Conservation (phyloP, 2,113 vertebrate genomes). For the Ceyx cyanopectus region DNA sequence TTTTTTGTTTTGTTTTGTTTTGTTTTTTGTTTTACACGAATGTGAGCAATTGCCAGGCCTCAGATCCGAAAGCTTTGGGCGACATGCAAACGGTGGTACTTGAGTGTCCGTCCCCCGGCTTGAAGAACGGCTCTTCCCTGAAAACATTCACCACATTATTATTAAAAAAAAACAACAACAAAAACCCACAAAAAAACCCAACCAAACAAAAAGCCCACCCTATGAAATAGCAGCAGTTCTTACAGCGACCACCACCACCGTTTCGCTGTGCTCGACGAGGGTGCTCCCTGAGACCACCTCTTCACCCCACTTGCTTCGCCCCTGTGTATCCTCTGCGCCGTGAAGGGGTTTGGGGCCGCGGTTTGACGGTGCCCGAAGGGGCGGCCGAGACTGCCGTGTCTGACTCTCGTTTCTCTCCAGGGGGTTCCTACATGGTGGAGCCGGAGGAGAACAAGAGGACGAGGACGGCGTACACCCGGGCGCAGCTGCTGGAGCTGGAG, state of each 20-base stretch:
- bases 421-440: slow-evolving; percentile 85
- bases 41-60: background rate
- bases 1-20: too few relatives aligned
- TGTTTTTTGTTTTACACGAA: accelerated
- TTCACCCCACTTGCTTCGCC: accelerated
- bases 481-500: slow-evolving; percentile 95
- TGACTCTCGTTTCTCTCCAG: slow-evolving; percentile 50
- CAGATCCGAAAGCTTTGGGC: background rate
- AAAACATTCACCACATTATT: background rate
- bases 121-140: accelerated
- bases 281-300: too few relatives aligned
- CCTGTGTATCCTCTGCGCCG: accelerated
- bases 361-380: background rate
- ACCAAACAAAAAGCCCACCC: too few relatives aligned
- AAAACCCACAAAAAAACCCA: too few relatives aligned
- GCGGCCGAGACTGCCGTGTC: background rate
- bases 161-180: background rate
- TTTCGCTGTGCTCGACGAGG: accelerated
- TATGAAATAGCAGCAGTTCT: background rate
- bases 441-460: slow-evolving; percentile 95
- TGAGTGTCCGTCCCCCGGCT: background rate
- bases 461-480: slow-evolving; percentile 93
- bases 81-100: accelerated
- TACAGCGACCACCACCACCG: background rate
- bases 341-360: accelerated